These are phyloP conservation scores for Neodiprion lecontei DNA, from an alignment of 1,140 invertebrate genomes.

Conservation along the genomic window DNA sequence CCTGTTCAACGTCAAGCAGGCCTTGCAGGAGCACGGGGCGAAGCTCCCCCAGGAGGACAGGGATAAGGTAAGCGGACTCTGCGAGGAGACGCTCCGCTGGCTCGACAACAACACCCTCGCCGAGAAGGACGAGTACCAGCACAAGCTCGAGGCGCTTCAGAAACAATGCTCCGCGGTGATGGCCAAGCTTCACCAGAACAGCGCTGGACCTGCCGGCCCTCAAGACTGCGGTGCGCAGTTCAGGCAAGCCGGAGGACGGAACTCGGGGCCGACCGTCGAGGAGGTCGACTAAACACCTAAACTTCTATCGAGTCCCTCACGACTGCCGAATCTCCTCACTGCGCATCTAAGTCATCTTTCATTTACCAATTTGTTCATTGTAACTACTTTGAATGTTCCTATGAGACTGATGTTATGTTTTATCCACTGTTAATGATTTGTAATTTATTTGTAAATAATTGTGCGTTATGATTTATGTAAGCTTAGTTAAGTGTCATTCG, in stretches of 20 bases:
- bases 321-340: neutral
- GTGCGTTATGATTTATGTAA: neutral
- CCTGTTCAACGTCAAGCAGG: slow-evolving; percentile 70
- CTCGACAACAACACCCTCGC: slow-evolving; percentile 61
- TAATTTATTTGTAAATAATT: neutral
- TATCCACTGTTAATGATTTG: neutral
- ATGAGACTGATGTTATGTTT: neutral
- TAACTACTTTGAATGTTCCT: neutral
- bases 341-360: neutral
- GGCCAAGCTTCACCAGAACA: slow-evolving; percentile 58
- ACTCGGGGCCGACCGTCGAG: slow-evolving; percentile 71
- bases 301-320: slow-evolving; percentile 25
- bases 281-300: slow-evolving; percentile 65
- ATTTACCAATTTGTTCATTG: neutral
- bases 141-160: slow-evolving; percentile 56
- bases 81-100: slow-evolving; percentile 55
- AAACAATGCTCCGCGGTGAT: slow-evolving; percentile 61
- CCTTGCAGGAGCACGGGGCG: slow-evolving; percentile 51
- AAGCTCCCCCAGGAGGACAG: slow-evolving; percentile 49
- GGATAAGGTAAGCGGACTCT: slow-evolving; percentile 45
- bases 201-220: slow-evolving; percentile 10
- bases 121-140: slow-evolving; percentile 58
- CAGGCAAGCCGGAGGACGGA: slow-evolving; percentile 8
- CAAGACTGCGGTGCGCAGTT: slow-evolving; percentile 12
- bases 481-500: neutral